Evolutionary conservation across 1,140 invertebrate species (phyloP).

Genomic region (Sycophaga agraensis): DNA sequence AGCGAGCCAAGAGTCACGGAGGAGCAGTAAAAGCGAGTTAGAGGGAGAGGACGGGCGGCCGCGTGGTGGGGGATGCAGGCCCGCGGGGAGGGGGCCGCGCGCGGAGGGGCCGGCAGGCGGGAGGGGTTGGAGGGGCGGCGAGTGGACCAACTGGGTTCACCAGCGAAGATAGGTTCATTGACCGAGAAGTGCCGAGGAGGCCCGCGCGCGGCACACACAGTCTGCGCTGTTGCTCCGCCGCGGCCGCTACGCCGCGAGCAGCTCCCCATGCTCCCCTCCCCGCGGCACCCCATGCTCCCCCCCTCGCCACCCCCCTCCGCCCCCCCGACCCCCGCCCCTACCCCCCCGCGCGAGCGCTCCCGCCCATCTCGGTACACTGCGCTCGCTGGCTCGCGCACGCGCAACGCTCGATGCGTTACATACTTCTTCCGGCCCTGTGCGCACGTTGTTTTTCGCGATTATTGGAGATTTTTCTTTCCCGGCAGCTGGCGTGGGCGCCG

Average conservation of each 20-base stretch:
- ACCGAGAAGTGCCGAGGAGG: constrained; percentile 59
- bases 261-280: constrained; percentile 5
- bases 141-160: constrained; percentile 60
- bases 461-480: not conserved
- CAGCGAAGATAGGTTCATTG: constrained; percentile 55
- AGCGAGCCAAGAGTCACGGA: not conserved
- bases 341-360: not conserved
- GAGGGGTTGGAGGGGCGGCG: constrained; percentile 42
- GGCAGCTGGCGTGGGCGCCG: too few relatives aligned
- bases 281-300: too few relatives aligned
- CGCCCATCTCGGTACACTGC: not conserved
- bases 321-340: not conserved
- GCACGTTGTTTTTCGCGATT: constrained; percentile 13
- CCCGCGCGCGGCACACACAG: constrained; percentile 53
- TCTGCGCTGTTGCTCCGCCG: constrained; percentile 36
- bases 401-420: constrained; percentile 10
- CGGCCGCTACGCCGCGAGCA: constrained; percentile 21
- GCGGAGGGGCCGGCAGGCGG: constrained; percentile 36
- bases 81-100: constrained; percentile 19
- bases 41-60: too few relatives aligned
- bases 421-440: not conserved
- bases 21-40: too few relatives aligned
- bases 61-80: not conserved
- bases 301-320: not conserved
- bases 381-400: not conserved